Evolutionary conservation across 2,113 vertebrate species (phyloP).

Genomic region (Nothoprocta perdicaria): DNA sequence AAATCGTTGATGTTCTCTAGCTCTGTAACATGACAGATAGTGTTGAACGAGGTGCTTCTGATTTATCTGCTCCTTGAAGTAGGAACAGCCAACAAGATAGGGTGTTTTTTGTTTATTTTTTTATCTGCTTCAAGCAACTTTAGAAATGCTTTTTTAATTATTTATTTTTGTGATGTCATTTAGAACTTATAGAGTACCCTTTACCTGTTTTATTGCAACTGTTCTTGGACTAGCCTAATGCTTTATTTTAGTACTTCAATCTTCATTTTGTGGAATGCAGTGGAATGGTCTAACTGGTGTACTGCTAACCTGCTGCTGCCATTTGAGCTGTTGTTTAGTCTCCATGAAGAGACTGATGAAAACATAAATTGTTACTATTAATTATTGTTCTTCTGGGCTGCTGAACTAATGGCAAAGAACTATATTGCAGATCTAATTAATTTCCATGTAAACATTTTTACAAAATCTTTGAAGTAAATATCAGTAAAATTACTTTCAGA

Average conservation of each 20-base stretch:
- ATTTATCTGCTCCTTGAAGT: background rate
- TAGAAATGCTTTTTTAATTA: background rate
- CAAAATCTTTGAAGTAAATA: background rate
- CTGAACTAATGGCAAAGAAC: background rate
- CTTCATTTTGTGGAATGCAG: background rate
- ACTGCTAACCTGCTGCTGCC: background rate
- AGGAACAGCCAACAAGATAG: background rate
- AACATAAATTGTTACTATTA: background rate
- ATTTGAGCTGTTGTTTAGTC: no score
- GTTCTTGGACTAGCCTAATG: background rate
- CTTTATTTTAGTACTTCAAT: background rate
- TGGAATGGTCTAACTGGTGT: background rate
- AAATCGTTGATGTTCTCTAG: background rate
- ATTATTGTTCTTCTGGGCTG: background rate
- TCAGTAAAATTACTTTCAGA: background rate
- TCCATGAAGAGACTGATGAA: no score
- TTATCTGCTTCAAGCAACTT: background rate
- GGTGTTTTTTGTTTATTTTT: background rate
- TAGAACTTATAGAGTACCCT: background rate
- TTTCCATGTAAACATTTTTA: background rate
- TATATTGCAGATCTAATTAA: background rate
- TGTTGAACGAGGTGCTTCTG: background rate
- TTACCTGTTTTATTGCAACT: background rate
- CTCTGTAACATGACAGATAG: background rate
- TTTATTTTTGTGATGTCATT: background rate